Base-by-base conservation (phyloP, 1,140 invertebrate species). In the Megathymus violae region DNA sequence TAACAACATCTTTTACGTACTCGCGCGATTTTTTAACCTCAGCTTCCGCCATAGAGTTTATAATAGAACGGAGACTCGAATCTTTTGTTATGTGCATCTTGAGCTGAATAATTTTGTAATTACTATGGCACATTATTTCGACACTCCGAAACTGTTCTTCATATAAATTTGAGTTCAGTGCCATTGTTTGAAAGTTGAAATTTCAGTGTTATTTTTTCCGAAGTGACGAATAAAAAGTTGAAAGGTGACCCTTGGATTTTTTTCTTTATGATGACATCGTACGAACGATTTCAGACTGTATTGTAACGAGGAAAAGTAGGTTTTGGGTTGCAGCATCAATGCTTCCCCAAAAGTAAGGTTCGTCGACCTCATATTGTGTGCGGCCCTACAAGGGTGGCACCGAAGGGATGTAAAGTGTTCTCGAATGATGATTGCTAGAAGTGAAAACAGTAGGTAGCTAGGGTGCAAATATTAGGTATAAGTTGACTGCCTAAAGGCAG, bases 281-380 rank as follows among this genome's bases (percentile, higher is more conserved):
- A 6, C 19, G 44, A 40, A 11, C 9, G 17, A 56, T 17, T 63
- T 2, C 46, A 5, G 54, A 9, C 38, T n/a, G 16, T 63, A 31
- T 50, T 16, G 34, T 10, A n/a, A 22, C 3, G 10, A 2, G 0
- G 13, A 22, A 56, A 40, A 25, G 43, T 38, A 34, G 0, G 13
- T 19, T 47, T 22, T 40, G 6, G 25, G 0, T 38, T 22, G 47
- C 9, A 1, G n/a, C 9, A 3, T 22, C 5, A 4, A 14, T 4
- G 3, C 27, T 54, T 36, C 48, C 61, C 50, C 48, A 47, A 62
- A 38, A 56, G 38, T 31, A 44, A 19, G 52, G 52, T 44, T 56
- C 52, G 52, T 56, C 40, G 52, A 56, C 52, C 52, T 56, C 52
- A 31, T 14, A 56, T 56, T 56, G 52, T 56, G 25, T 22, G 22